These are phyloP conservation scores for Takifugu rubripes DNA, from an alignment of 2,797 vertebrate species.

Conservation along the genomic window DNA sequence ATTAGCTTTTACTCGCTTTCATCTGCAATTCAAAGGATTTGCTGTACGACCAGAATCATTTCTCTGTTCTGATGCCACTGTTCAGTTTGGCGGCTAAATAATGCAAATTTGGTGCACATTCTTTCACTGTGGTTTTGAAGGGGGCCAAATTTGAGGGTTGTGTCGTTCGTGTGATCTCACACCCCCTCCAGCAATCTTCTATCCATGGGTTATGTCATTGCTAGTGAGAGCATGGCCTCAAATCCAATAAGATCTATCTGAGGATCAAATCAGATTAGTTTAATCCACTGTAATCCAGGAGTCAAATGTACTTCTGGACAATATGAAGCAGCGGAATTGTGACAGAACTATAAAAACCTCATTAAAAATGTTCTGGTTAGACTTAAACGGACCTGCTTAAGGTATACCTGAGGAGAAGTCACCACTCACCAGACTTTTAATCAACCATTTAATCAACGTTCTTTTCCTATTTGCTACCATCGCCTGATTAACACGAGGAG, in stretches of 20 bases:
- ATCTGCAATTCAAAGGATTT: slow-evolving; percentile 64
- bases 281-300: slow-evolving; percentile 50
- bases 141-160: slow-evolving; percentile 26
- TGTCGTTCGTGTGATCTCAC: slow-evolving; percentile 34
- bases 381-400: not conserved
- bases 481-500: too few species aligned
- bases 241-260: slow-evolving; percentile 62
- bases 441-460: too few species aligned
- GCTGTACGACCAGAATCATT: slow-evolving; percentile 49
- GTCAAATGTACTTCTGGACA: slow-evolving; percentile 32
- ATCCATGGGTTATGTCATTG: slow-evolving; percentile 14
- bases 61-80: slow-evolving; percentile 33
- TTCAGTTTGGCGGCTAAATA: slow-evolving; percentile 39
- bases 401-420: slow-evolving; percentile 1
- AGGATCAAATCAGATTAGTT: slow-evolving; percentile 61
- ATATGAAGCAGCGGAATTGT: slow-evolving; percentile 17
- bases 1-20: slow-evolving; percentile 59
- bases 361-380: slow-evolving; percentile 10
- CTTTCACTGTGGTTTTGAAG: slow-evolving; percentile 28
- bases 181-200: slow-evolving; percentile 23
- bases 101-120: slow-evolving; percentile 38
- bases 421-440: too few species aligned
- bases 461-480: too few species aligned
- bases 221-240: slow-evolving; percentile 45
- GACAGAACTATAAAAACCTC: slow-evolving; percentile 28